Conservation (phyloP, 1,140 invertebrate genomes). For the Microplitis mediator region DNA sequence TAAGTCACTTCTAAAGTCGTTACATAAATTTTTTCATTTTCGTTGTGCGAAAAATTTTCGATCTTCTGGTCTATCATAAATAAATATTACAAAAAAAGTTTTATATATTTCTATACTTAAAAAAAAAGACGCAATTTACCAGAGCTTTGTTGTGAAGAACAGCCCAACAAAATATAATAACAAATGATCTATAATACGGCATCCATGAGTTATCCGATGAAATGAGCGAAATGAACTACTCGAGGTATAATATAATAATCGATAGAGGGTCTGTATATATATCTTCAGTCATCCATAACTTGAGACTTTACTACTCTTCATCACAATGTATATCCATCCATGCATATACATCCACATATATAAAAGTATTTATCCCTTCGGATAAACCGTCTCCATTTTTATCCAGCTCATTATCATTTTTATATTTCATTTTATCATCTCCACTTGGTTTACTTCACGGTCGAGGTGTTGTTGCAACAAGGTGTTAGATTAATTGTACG, state of each 20-base stretch:
- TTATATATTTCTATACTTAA: too few species aligned
- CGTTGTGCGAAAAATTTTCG: too few species aligned
- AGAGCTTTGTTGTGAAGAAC: too few species aligned
- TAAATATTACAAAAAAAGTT: too few species aligned
- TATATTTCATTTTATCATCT: constrained; percentile 25
- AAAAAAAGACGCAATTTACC: too few species aligned
- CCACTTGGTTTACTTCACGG: constrained; percentile 21
- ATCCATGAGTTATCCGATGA: constrained; percentile 24
- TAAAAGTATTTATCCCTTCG: too few species aligned
- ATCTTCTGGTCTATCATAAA: too few species aligned
- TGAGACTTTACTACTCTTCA: not conserved
- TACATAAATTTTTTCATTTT: too few species aligned
- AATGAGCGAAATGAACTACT: constrained; percentile 16
- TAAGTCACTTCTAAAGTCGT: too few species aligned
- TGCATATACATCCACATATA: not conserved
- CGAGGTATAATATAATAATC: constrained; percentile 28
- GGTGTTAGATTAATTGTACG: constrained; percentile 62
- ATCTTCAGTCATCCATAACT: not conserved
- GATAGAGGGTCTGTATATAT: not conserved
- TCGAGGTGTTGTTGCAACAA: constrained; percentile 59
- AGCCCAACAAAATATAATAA: not conserved
- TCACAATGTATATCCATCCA: not conserved
- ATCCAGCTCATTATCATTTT: constrained; percentile 9
- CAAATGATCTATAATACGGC: constrained; percentile 25
- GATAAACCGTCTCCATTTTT: constrained; percentile 17